Evolutionary conservation across 1,140 invertebrate species (phyloP).

Genomic region (Lordiphosa stackelbergi): DNA sequence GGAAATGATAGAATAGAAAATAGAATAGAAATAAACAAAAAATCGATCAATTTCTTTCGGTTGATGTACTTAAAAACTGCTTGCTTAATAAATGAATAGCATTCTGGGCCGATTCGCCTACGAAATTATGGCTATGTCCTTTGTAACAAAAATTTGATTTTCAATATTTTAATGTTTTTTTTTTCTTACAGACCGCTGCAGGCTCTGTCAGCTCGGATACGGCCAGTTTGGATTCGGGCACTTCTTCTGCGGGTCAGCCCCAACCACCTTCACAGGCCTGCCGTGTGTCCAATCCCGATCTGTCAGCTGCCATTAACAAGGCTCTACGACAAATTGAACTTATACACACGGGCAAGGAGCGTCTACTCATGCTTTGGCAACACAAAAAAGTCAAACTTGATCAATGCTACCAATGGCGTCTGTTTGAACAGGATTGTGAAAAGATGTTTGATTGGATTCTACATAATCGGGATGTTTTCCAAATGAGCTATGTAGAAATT

Average conservation of each 20-base stretch:
- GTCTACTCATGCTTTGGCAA: conserved; percentile 95
- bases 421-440: conserved; percentile 98
- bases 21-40: too few relatives aligned
- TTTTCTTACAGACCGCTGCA: conserved; percentile 11
- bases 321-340: conserved; percentile 88
- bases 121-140: too few relatives aligned
- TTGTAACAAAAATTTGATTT: too few relatives aligned
- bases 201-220: conserved; percentile 49
- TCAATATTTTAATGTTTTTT: too few relatives aligned
- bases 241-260: conserved; percentile 51
- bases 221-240: conserved; percentile 58
- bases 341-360: conserved; percentile 91
- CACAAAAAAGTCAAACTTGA: conserved; percentile 95
- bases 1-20: too few relatives aligned
- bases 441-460: conserved; percentile 99
- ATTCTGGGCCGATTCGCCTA: too few relatives aligned
- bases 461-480: conserved; percentile 95
- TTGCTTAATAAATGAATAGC: too few relatives aligned
- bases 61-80: too few relatives aligned
- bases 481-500: conserved; percentile 97
- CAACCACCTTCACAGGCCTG: not conserved
- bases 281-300: conserved; percentile 82
- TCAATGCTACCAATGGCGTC: conserved; percentile 94
- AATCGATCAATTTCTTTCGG: too few relatives aligned
- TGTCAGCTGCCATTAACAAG: conserved; percentile 81